Conservation (phyloP, 2,888 invertebrate species). For the Eupeodes luniger region DNA sequence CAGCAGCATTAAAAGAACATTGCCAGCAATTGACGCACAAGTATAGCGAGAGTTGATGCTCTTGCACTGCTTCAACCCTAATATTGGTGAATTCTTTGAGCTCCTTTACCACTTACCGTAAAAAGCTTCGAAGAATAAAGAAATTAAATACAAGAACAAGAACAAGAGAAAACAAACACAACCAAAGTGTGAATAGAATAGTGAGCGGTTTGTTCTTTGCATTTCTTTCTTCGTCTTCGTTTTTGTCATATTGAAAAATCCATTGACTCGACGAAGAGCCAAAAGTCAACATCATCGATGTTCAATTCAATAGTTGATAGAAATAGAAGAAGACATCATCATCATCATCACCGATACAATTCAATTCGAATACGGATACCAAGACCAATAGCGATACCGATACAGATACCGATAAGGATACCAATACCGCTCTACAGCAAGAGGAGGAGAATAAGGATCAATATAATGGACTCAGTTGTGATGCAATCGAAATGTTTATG, state of each 20-base stretch:
- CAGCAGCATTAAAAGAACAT: constrained; percentile 34
- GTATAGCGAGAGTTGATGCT: constrained; percentile 2
- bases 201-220: not conserved
- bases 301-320: constrained; percentile 49
- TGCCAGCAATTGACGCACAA: constrained; percentile 42
- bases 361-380: constrained; percentile 64
- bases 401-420: constrained; percentile 14
- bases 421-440: constrained; percentile 27
- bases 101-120: not conserved
- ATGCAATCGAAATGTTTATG: constrained; percentile 78
- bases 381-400: constrained; percentile 1
- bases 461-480: constrained; percentile 79
- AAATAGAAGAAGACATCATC: constrained; percentile 37
- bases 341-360: constrained; percentile 47
- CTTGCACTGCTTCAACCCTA: constrained; percentile 16
- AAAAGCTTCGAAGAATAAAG: constrained; percentile 4
- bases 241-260: not conserved
- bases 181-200: not conserved
- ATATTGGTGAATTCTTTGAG: not conserved
- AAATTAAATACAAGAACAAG: constrained; percentile 2
- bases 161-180: constrained; percentile 1
- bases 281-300: constrained; percentile 62
- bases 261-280: constrained; percentile 3
- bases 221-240: not conserved
- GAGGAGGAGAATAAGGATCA: constrained; percentile 59